Base-by-base conservation (phyloP, 2,888 invertebrate genomes). In the Nomada ruficornis region DNA sequence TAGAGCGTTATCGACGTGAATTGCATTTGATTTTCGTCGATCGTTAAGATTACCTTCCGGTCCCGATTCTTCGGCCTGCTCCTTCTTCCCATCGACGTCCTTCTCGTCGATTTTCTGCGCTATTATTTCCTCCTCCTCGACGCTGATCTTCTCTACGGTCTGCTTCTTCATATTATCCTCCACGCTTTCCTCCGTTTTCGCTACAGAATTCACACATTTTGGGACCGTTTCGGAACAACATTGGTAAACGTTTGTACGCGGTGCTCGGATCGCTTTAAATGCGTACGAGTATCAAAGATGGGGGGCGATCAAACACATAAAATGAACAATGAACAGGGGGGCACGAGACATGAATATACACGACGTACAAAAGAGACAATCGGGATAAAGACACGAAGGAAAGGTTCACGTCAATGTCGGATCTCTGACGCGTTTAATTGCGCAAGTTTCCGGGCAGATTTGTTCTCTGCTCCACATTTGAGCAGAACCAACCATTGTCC, bases 101-200 rank as follows among this genome's bases (percentile, higher is more conserved):
- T 94, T 89, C 76, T 89, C 80, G 94, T 93, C 92, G 82, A 92
- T 92, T 77, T 83, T 80, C 63, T 82, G 77, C 62, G 44, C 52
- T 47, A 57, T 73, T 20, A 26, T 77, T 29, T 92, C 94, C 89
- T 94, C 94, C 90, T 94, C 94, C 92, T 94, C 88, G 91, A 94
- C 75, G 68, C 87, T 87, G 42, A 88, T 77, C 82, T 83, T 82
- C 64, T 88, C 86, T 9, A 69, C 68, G 11, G 73, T 86, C 55
- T 88, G 82, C 80, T 84, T 88, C 85, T 86, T 87, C 79, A 81
- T 15, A 63, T 89, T 90, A 82, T 90, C 91, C 72, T 92, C 93
- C 76, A 90, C 89, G 74, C 86, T 89, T 85, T 91, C 92, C 85
- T 94, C 93, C 15, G 92, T 90, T 90, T 93, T 92, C 20, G 93